Conservation (phyloP, 2,113 vertebrate genomes). For the Pseudonaja textilis region DNA sequence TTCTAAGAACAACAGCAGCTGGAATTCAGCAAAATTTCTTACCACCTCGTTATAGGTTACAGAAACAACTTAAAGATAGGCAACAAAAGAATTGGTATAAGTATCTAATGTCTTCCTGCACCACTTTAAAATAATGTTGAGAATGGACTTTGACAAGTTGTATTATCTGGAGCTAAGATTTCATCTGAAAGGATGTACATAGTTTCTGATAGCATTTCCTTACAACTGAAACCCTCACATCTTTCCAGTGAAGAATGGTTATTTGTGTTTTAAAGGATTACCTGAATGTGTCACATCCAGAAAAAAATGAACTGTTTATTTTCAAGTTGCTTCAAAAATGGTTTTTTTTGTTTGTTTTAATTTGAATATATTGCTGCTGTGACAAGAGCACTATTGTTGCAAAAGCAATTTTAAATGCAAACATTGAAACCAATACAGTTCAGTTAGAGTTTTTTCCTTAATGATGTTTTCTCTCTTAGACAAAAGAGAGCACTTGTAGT, state of each 20-base stretch:
- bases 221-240: not conserved
- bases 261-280: not conserved
- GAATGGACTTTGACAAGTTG: not conserved
- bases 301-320: not conserved
- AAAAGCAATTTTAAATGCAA: not conserved
- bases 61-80: not conserved
- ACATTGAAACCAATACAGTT: not conserved
- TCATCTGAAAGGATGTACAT: not conserved
- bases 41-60: not conserved
- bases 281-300: not conserved
- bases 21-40: not conserved
- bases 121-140: not conserved
- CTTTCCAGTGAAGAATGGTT: not conserved
- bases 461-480: not conserved
- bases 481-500: not conserved
- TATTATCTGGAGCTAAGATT: not conserved
- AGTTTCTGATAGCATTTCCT: not conserved
- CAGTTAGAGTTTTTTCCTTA: not conserved
- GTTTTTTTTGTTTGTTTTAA: not conserved
- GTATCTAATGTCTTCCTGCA: not conserved
- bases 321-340: not conserved
- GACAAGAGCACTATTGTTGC: not conserved
- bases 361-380: not conserved
- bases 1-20: not conserved
- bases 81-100: not conserved